Percentiles rank a stretch among this genome's conserved stretches.
These are phyloP conservation scores for Opisthocomus hoazin DNA, from an alignment of 2,113 vertebrate genomes.

Conservation along the genomic window DNA sequence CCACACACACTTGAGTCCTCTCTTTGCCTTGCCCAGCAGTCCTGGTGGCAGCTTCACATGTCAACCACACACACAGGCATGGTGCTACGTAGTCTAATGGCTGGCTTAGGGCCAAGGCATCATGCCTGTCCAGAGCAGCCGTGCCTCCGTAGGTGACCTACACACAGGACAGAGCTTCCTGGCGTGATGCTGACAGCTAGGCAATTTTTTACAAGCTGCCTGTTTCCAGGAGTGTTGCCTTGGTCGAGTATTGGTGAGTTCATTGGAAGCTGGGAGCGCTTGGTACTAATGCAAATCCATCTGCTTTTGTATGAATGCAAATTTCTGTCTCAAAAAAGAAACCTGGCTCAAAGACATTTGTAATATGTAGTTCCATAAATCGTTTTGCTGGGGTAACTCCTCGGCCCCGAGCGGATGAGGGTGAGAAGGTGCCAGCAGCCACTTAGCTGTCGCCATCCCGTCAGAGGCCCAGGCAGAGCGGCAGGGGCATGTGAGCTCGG, in stretches of 20 bases:
- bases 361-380: background rate
- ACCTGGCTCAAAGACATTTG: background rate
- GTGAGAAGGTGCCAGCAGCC: background rate
- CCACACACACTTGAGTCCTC: background rate
- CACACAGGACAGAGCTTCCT: background rate
- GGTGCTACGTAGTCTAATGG: fast-evolving
- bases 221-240: background rate
- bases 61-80: background rate
- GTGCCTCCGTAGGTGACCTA: background rate
- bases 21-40: background rate
- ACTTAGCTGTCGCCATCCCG: background rate
- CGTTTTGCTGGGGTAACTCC: background rate
- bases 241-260: background rate
- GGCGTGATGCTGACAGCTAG: background rate
- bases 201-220: background rate
- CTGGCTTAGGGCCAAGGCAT: background rate
- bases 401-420: background rate
- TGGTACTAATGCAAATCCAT: background rate
- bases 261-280: fast-evolving
- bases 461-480: fast-evolving
- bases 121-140: background rate
- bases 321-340: background rate
- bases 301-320: background rate
- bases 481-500: fast-evolving
- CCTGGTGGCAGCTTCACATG: background rate